phyloP scores from a whole-genome alignment of 2,797 vertebrate genomes.

The Euthynnus affinis region DNA sequence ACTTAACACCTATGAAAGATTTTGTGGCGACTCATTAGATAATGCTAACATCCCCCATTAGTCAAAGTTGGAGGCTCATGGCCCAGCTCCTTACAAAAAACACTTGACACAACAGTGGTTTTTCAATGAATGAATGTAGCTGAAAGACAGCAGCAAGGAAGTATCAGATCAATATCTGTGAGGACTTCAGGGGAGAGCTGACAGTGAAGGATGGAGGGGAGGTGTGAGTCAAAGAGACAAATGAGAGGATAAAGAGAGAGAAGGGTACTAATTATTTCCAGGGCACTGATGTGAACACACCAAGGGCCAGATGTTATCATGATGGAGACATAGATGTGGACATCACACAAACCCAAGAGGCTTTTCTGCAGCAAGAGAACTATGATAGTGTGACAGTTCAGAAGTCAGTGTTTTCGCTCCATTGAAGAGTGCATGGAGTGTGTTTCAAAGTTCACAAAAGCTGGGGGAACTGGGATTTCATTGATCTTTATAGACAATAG shows the following conservation, averaged over 20 bases:
- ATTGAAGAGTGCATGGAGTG: background rate
- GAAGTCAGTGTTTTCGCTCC: slow-evolving; percentile 10
- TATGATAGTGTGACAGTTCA: slow-evolving; percentile 38
- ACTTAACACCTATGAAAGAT: background rate
- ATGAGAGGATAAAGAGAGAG: slow-evolving; percentile 37
- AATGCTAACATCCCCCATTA: too few relatives aligned
- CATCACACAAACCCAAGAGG: slow-evolving; percentile 44
- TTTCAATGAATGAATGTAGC: slow-evolving; percentile 28
- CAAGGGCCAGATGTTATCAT: slow-evolving; percentile 32
- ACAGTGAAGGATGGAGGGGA: slow-evolving; percentile 44
- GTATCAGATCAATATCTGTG: slow-evolving; percentile 44
- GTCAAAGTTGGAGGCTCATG: too few relatives aligned
- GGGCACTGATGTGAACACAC: slow-evolving; percentile 48
- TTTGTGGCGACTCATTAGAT: background rate
- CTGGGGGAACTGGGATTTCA: slow-evolving; percentile 17
- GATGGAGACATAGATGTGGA: slow-evolving; percentile 36
- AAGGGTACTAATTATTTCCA: slow-evolving; percentile 51
- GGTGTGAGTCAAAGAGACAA: slow-evolving; percentile 43
- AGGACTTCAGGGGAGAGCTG: slow-evolving; percentile 49
- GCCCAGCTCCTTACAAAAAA: too few relatives aligned
- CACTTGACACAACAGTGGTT: too few relatives aligned
- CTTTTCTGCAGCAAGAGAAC: slow-evolving; percentile 6
- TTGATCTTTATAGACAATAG: background rate
- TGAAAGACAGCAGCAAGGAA: slow-evolving; percentile 46
- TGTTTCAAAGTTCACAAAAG: slow-evolving; percentile 11